Evolutionary conservation across 2,888 invertebrate species (phyloP).

Genomic region (Hypomecis atomaria): DNA sequence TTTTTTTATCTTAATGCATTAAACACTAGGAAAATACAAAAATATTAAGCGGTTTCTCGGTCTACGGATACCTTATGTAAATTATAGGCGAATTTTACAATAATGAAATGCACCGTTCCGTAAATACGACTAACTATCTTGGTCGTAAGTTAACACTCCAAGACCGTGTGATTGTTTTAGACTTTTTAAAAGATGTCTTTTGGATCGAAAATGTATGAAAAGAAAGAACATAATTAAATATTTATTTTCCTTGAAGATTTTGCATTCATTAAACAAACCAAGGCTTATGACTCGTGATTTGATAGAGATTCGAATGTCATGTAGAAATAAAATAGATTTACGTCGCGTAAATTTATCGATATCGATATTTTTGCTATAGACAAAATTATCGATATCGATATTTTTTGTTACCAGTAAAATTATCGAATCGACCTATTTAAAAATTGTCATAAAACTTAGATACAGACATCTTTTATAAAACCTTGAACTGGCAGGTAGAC

Average conservation of each 20-base stretch:
- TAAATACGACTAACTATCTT: slow-evolving; percentile 59
- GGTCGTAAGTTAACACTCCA: slow-evolving; percentile 74
- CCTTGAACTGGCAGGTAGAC: slow-evolving; percentile 37
- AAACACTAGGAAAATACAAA: slow-evolving; percentile 83
- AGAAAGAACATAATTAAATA: too few species aligned
- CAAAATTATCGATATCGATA: slow-evolving; percentile 13
- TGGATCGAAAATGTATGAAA: neutral
- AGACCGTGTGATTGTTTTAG: slow-evolving; percentile 60
- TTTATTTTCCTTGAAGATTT: too few species aligned
- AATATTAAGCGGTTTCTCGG: slow-evolving; percentile 81
- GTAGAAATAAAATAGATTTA: neutral
- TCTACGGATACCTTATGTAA: slow-evolving; percentile 68
- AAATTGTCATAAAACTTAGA: neutral
- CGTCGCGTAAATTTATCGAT: neutral
- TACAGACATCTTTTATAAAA: slow-evolving; percentile 45
- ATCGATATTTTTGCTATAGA: neutral
- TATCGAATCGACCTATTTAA: neutral
- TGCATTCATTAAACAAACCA: too few species aligned
- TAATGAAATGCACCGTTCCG: slow-evolving; percentile 74
- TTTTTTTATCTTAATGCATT: slow-evolving; percentile 52
- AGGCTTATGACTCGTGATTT: too few species aligned
- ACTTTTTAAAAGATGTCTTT: slow-evolving; percentile 33
- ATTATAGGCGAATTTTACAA: slow-evolving; percentile 61
- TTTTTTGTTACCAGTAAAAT: neutral
- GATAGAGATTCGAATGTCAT: slow-evolving; percentile 20